Percentiles rank a stretch among this genome's conserved stretches.
Conservation (phyloP, 2,113 vertebrate species). For the Sylvicapra grimmia region DNA sequence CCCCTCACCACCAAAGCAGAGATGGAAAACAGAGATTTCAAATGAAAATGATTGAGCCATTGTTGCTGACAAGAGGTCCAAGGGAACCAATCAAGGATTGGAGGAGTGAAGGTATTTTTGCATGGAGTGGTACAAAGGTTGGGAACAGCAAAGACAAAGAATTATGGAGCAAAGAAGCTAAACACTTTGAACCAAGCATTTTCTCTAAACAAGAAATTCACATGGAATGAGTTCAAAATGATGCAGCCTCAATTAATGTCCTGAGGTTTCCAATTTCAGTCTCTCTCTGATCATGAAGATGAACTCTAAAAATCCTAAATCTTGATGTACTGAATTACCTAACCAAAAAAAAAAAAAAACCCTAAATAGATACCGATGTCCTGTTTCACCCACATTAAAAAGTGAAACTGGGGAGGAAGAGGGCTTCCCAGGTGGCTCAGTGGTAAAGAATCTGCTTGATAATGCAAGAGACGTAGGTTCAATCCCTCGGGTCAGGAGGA, state of each 20-base stretch:
- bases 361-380: neutral
- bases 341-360: neutral
- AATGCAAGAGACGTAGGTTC: neutral
- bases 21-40: slow-evolving; percentile 55
- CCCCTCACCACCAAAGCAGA: slow-evolving; percentile 36
- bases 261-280: neutral
- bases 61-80: slow-evolving; percentile 32
- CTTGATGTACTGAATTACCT: neutral
- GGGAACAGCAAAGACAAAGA: neutral
- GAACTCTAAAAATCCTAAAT: neutral
- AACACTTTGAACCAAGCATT: neutral
- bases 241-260: neutral
- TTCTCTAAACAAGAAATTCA: neutral
- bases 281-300: neutral
- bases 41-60: slow-evolving; percentile 17
- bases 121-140: neutral
- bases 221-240: neutral
- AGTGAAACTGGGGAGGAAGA: neutral
- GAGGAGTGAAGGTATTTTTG: slow-evolving; percentile 28
- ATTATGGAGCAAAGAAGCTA: neutral
- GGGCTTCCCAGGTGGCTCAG: neutral
- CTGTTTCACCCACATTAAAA: neutral
- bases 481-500: neutral
- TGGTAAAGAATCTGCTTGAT: neutral
- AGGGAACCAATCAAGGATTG: neutral